phyloP scores from a whole-genome alignment of 2,113 vertebrate genomes.

The Gambusia affinis region DNA sequence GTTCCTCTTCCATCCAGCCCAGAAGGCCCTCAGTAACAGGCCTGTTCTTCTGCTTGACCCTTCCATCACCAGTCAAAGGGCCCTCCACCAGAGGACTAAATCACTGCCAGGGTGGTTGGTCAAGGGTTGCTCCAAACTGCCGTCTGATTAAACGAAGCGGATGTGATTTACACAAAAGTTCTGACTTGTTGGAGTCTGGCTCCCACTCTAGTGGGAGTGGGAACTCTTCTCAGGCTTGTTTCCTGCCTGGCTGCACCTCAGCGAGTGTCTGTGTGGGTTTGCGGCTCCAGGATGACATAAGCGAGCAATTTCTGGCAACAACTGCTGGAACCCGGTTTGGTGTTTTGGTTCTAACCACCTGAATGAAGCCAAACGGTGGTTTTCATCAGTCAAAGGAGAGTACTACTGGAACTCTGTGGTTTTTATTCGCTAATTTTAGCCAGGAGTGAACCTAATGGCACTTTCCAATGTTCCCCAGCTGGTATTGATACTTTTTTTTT shows the following conservation, averaged over 20 bases:
- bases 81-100: constrained; percentile 41
- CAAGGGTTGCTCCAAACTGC: background rate
- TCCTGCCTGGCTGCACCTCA: constrained; percentile 9
- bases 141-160: constrained; percentile 33
- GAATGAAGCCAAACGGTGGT: background rate
- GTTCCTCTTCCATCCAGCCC: constrained; percentile 15
- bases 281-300: constrained; percentile 45
- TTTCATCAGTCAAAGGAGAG: background rate
- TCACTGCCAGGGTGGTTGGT: background rate
- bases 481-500: background rate
- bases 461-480: background rate
- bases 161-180: constrained; percentile 52
- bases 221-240: constrained; percentile 31
- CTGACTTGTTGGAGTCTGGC: constrained; percentile 13
- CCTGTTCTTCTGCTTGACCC: constrained; percentile 25
- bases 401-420: background rate
- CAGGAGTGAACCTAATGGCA: background rate
- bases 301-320: constrained; percentile 33
- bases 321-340: background rate
- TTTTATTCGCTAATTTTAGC: background rate
- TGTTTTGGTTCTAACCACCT: background rate
- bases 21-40: constrained; percentile 32
- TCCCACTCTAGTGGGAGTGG: constrained; percentile 59
- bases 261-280: constrained; percentile 41
- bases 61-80: constrained; percentile 29